Base-by-base conservation (phyloP, 2,888 invertebrate species). In the Agrenia bidenticulata region DNA sequence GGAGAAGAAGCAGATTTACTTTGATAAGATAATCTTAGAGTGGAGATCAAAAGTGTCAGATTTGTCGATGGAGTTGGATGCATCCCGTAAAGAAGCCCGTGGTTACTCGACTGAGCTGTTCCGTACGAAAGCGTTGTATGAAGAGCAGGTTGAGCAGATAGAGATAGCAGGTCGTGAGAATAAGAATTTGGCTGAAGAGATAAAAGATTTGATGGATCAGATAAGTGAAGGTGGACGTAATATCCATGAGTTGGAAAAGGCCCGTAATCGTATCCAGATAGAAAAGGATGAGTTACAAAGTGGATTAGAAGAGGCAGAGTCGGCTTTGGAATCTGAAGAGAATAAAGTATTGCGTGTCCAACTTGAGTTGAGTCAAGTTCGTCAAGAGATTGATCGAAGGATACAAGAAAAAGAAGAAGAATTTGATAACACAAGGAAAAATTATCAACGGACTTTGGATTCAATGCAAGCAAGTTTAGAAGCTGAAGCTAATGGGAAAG, bases 21-120 rank as follows among this genome's bases (percentile, higher is more conserved):
- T 99, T 87, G 99, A 99, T 87, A 97, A 97, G 86, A 95, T 97
- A 84, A 92, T 99, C 81, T 91, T 94, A 77, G 99, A 99, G 89
- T 99, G 99, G 98, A 97, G 98, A 84, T 90, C 95, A 85, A 98
- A 98, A 87, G 93, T 92, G 80, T 94, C 96, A 80, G 97, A 98
- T 83, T 87, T 96, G 78, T 92, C 94, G 75, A 91, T 93, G 78
- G 98, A 99, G 83, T 88, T 99, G 75, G 99, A 99, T 80, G 96
- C 95, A 79, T 93, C 45, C 23, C 27, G 58, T 45, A 66, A 63
- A 32, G 99, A 99, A 84, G 94, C 95, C 88, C 91, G 98, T 82
- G 95, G 95, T 87, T 96, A 95, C 85, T 95, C 96, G 82, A 97
- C 98, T 77, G 99, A 99, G 85, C 85, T 98, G 80, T 98, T 97